Evolutionary conservation across 2,113 vertebrate species (phyloP), one percentile per base, ranked within the genome.

Genomic region (Conger conger): DNA sequence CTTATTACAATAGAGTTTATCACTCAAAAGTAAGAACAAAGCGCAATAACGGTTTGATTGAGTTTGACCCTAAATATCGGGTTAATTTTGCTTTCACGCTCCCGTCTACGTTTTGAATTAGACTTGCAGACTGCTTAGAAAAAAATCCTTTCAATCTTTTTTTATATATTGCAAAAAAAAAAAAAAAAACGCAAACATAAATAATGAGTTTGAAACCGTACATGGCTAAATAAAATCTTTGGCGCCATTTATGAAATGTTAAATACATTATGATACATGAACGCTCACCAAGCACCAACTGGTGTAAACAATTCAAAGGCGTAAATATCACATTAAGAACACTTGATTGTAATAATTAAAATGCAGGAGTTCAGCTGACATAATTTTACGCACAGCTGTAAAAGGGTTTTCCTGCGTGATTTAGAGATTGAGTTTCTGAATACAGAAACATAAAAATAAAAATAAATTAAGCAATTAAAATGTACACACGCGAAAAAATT

Each of bases 401-500:
- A 73, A 73, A n/a, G 27, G 4, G 30, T 7, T 30, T 73, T 73
- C 68, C 68, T 33, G 27, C 6, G n/a, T 33, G 15, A 73, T 33
- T 73, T 20, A 35, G 35, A 54, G 15, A 42, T 37, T 73, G 79
- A 84, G 37, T 37, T 78, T 42, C 79, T 37, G 73, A 81, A 45
- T 83, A 35, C 40, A n/a, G n/a, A 36, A 87, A 45, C 36, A 84
- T 87, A 82, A 87, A 85, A 88, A 86, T 76, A 57, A 84, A 86
- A 82, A 81, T 83, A 54, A 50, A 60, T 88, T 87, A 89, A 90
- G 92, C 89, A 93, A 92, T 90, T 45, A 42, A n/a, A 76, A 73
- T 73, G 86, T 94, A 94, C 93, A 86, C 89, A 91, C 83, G 85
- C 86, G 87, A 92, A 87, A 88, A 93, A 93, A 92, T 82, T 85